Conservation (phyloP, 2,113 vertebrate genomes). For the Scalopus aquaticus region DNA sequence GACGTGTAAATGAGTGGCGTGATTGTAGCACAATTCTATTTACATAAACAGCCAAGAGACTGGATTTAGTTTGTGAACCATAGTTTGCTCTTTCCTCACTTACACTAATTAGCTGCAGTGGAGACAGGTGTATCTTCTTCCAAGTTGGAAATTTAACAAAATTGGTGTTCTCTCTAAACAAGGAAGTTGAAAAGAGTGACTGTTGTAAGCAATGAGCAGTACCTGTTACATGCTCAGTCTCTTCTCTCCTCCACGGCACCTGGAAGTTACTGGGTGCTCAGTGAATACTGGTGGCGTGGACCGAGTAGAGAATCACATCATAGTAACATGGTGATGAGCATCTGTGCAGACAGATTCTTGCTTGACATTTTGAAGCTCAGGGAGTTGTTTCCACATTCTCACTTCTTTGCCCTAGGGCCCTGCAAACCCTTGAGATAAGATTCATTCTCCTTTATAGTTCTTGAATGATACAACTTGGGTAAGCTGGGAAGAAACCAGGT, state of each 20-base stretch:
- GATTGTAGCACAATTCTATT: not conserved
- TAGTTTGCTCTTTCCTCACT: not conserved
- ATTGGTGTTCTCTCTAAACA: not conserved
- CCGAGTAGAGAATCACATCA: not conserved
- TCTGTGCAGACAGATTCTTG: not conserved
- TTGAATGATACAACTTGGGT: not conserved
- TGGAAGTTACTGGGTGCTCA: not conserved
- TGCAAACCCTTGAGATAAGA: not conserved
- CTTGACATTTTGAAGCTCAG: not conserved
- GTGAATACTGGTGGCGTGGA: not conserved
- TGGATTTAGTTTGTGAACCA: not conserved
- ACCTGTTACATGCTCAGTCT: not conserved
- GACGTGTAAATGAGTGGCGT: not conserved
- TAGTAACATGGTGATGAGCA: not conserved
- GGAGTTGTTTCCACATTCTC: not conserved
- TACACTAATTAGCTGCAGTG: not conserved
- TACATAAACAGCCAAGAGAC: not conserved
- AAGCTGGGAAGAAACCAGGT: not conserved
- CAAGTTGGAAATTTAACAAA: not conserved
- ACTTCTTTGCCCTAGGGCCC: not conserved
- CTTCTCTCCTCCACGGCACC: not conserved
- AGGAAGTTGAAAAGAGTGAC: not conserved
- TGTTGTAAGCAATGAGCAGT: not conserved
- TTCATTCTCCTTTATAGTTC: not conserved
- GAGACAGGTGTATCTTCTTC: not conserved